phyloP scores from a whole-genome alignment of 1,140 invertebrate species.

The Elysia chlorotica region DNA sequence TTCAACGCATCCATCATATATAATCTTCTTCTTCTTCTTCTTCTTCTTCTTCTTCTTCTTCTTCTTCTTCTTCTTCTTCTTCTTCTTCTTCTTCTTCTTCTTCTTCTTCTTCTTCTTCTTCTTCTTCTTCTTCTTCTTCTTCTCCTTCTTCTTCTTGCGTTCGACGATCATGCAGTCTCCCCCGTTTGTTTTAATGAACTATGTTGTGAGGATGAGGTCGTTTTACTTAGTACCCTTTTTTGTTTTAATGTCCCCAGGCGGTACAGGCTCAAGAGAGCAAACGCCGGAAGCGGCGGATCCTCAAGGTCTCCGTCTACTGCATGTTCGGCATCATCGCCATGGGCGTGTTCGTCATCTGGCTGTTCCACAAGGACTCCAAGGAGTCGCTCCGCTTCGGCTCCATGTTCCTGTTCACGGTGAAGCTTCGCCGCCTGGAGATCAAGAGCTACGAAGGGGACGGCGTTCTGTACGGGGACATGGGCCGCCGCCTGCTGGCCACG shows the following conservation, averaged over 20 bases:
- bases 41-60: not conserved
- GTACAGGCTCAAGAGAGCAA: slow-evolving; percentile 39
- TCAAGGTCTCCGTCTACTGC: slow-evolving; percentile 35
- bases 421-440: slow-evolving; percentile 31
- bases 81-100: no score
- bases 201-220: no score
- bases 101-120: no score
- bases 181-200: no score
- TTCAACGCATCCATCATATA: no score
- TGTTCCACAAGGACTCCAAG: slow-evolving; percentile 32
- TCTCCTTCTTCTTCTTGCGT: no score
- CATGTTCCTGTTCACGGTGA: slow-evolving; percentile 32
- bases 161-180: no score
- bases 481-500: slow-evolving; percentile 27
- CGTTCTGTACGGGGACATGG: slow-evolving; percentile 33
- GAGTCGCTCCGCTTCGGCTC: slow-evolving; percentile 27
- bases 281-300: slow-evolving; percentile 34
- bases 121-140: no score
- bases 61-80: not conserved
- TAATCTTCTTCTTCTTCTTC: no score
- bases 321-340: slow-evolving; percentile 36
- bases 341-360: slow-evolving; percentile 35
- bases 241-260: slow-evolving; percentile 25
- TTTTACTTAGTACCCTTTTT: not conserved
- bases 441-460: slow-evolving; percentile 26